A percentile compares a stretch with the other conserved stretches of the same genome.
Evolutionary conservation across 1,140 invertebrate species (phyloP).

Genomic region (Helicorthomorpha holstii): DNA sequence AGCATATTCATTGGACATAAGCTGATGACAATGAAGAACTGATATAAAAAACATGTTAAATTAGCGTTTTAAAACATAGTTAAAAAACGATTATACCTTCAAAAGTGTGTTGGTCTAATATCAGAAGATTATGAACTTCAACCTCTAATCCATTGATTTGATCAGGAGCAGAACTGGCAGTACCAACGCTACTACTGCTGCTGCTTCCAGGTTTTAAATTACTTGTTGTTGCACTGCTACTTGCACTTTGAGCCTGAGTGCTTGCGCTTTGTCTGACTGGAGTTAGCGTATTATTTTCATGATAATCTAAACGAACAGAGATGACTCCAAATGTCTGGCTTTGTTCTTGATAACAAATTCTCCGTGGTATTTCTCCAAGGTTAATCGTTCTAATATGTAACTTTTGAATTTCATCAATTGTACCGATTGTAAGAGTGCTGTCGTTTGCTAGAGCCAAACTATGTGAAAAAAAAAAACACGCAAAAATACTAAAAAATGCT

Average conservation of each 20-base stretch:
- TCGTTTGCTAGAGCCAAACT: slow-evolving; percentile 88
- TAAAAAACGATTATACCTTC: slow-evolving; percentile 36
- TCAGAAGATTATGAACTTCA: slow-evolving; percentile 77
- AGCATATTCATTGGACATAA: slow-evolving; percentile 74
- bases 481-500: neutral
- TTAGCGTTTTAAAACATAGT: neutral
- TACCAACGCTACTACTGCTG: neutral
- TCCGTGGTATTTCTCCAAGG: slow-evolving; percentile 76
- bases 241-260: slow-evolving; percentile 44
- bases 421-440: slow-evolving; percentile 84
- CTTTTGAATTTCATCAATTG: slow-evolving; percentile 98
- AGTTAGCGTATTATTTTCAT: slow-evolving; percentile 44
- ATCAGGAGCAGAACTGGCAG: neutral
- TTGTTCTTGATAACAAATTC: slow-evolving; percentile 87
- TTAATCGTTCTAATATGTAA: slow-evolving; percentile 90
- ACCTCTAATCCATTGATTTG: slow-evolving; percentile 51
- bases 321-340: slow-evolving; percentile 89
- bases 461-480: slow-evolving; percentile 16
- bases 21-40: slow-evolving; percentile 82
- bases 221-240: slow-evolving; percentile 27
- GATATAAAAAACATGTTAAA: slow-evolving; percentile 14
- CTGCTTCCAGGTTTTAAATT: slow-evolving; percentile 11
- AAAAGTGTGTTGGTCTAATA: slow-evolving; percentile 94
- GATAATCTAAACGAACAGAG: slow-evolving; percentile 70
- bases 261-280: slow-evolving; percentile 57